A percentile compares a stretch with the other conserved stretches of the same genome.
Evolutionary conservation across 2,888 invertebrate species (phyloP).

Genomic region (Mythimna impura): DNA sequence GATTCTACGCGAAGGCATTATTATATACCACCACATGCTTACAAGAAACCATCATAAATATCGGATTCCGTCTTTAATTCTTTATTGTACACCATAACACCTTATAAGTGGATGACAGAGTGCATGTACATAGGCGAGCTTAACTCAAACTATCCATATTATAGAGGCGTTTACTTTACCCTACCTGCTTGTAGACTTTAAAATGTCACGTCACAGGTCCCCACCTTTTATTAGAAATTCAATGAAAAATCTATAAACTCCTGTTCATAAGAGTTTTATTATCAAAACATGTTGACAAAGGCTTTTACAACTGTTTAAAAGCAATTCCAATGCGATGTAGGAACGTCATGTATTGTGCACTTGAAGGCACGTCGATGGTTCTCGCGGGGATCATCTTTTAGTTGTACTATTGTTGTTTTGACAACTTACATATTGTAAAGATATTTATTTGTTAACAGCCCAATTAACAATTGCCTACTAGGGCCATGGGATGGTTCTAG

Average conservation of each 20-base stretch:
- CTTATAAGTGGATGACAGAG: no score
- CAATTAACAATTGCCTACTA: no score
- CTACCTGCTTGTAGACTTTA: constrained; percentile 9
- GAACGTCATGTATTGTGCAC: constrained; percentile 13
- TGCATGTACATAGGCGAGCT: no score
- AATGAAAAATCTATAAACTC: constrained; percentile 31
- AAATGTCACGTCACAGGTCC: background rate
- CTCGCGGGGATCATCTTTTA: background rate
- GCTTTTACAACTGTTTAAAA: constrained; percentile 41
- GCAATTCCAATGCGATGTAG: constrained; percentile 51
- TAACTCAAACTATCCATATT: background rate
- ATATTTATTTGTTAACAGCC: no score
- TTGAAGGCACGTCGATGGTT: constrained; percentile 8
- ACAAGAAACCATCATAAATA: constrained; percentile 9
- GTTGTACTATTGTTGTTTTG: no score
- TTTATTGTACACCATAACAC: no score
- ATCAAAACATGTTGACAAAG: constrained; percentile 14
- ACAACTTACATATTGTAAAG: no score
- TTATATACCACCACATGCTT: background rate
- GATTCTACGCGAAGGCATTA: background rate
- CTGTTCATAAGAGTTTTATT: constrained; percentile 30
- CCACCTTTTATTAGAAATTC: background rate
- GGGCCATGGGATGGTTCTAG: no score
- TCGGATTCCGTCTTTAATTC: background rate
- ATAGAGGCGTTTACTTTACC: background rate